These are phyloP conservation scores for Noctua fimbriata DNA, from an alignment of 2,888 invertebrate genomes.

Conservation along the genomic window DNA sequence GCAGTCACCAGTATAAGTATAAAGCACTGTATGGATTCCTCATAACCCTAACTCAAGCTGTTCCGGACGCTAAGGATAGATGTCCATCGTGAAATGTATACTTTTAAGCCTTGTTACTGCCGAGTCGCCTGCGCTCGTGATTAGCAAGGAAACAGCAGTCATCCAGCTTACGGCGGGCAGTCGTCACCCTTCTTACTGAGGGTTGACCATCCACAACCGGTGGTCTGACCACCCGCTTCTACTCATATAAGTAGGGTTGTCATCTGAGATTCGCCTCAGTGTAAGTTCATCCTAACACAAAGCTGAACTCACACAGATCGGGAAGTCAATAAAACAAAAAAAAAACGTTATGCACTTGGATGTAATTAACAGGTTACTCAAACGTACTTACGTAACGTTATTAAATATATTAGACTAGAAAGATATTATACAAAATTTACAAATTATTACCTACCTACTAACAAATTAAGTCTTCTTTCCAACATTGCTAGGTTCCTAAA, in stretches of 20 bases:
- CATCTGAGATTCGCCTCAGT: not conserved
- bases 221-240: too few species aligned
- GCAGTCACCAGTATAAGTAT: not conserved
- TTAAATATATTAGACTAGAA: conserved; percentile 56
- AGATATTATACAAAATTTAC: conserved; percentile 34
- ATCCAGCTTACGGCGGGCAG: not conserved
- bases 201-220: not conserved
- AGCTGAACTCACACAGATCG: not conserved
- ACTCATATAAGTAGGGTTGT: too few species aligned
- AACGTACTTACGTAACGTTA: conserved; percentile 4
- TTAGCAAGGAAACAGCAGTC: not conserved
- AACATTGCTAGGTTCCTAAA: not conserved
- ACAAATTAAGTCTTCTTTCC: conserved; percentile 17
- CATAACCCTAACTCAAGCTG: too few species aligned
- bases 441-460: not conserved
- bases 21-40: not conserved
- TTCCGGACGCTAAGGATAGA: too few species aligned
- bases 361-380: conserved; percentile 25
- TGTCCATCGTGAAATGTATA: too few species aligned
- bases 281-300: not conserved
- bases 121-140: not conserved
- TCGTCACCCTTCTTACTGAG: too few species aligned
- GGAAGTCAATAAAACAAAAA: not conserved
- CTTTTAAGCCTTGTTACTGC: not conserved
- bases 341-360: not conserved